phyloP scores from a whole-genome alignment of 1,140 invertebrate species.

The Acromyrmex echinatior region DNA sequence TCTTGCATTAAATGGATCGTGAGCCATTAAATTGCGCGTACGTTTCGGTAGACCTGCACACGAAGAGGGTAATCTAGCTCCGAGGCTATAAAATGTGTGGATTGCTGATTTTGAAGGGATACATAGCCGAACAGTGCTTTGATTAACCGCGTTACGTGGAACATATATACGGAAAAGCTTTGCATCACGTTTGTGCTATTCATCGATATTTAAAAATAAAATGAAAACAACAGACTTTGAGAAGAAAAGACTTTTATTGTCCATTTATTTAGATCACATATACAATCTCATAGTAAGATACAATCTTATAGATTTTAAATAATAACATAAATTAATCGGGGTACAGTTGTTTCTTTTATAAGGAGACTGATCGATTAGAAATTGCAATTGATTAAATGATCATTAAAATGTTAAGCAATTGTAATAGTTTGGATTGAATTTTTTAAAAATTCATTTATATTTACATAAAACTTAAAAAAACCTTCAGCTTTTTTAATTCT shows the following conservation, averaged over 20 bases:
- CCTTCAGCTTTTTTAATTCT: not conserved
- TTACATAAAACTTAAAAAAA: not conserved
- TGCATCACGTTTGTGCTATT: not conserved
- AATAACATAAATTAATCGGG: not conserved
- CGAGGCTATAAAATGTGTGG: conserved; percentile 36
- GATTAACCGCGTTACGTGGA: conserved; percentile 35
- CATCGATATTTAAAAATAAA: not conserved
- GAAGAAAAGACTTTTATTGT: conserved; percentile 3
- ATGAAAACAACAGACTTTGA: not conserved
- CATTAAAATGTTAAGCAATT: not conserved
- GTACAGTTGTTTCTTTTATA: not conserved
- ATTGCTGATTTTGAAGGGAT: conserved; percentile 52
- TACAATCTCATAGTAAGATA: not conserved
- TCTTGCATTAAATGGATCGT: conserved; percentile 64
- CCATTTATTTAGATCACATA: not conserved
- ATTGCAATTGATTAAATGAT: not conserved
- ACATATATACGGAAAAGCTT: not conserved
- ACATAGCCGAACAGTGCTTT: conserved; percentile 38
- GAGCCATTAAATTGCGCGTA: conserved; percentile 62
- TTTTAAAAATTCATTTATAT: not conserved
- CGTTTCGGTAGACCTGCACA: conserved; percentile 48
- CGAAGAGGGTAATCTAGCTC: conserved; percentile 39
- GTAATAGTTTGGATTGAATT: not conserved
- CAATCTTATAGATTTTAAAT: not conserved
- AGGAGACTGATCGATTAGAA: not conserved